Conservation (phyloP, 1,140 invertebrate species). For the Euura saliciscinereae region DNA sequence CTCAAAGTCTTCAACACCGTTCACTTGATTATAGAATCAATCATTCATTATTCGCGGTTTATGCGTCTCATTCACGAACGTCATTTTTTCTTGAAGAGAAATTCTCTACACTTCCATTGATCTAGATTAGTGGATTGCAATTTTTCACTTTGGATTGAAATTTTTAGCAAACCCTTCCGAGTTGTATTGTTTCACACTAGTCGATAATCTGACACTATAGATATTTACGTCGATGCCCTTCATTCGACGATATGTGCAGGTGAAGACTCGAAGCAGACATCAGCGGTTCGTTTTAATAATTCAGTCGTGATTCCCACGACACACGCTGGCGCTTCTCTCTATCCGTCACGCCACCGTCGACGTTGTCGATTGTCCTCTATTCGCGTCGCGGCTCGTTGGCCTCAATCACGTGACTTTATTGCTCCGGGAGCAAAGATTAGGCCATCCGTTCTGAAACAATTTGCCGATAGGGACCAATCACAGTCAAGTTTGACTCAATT, state of each 20-base stretch:
- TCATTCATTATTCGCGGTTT: too few species aligned
- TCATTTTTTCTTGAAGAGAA: too few species aligned
- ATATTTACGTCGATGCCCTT: background rate
- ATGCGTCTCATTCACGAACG: too few species aligned
- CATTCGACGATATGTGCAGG: background rate
- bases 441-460: background rate
- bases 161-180: too few species aligned
- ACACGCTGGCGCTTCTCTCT: background rate
- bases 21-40: too few species aligned
- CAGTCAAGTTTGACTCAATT: too few species aligned
- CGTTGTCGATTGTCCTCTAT: background rate
- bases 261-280: background rate
- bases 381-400: background rate
- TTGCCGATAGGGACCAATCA: too few species aligned
- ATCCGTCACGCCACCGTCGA: conserved; percentile 1
- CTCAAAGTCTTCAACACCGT: too few species aligned
- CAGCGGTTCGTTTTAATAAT: background rate
- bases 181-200: too few species aligned
- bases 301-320: conserved; percentile 3
- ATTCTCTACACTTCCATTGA: too few species aligned
- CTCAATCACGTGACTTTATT: conserved; percentile 1
- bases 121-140: too few species aligned
- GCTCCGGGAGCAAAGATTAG: background rate
- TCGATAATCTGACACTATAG: background rate
- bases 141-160: too few species aligned